Percentiles rank a stretch among this genome's conserved stretches.
Conservation (phyloP, 2,113 vertebrate species). For the Apteryx owenii region DNA sequence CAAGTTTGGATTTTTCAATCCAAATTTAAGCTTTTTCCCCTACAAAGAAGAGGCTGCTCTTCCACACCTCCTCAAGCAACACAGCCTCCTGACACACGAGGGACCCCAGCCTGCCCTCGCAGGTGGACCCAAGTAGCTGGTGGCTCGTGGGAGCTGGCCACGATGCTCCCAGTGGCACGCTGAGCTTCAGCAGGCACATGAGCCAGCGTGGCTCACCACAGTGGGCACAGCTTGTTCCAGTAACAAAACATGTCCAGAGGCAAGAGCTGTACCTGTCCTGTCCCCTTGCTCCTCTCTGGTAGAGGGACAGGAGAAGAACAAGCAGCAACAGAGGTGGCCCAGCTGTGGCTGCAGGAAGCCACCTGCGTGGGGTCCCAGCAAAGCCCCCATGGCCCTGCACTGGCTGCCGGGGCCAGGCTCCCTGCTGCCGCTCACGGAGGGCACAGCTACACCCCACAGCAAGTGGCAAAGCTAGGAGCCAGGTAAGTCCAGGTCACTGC, state of each 20-base stretch:
- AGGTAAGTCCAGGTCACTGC: neutral
- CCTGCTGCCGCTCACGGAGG: neutral
- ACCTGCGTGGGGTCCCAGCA: no score
- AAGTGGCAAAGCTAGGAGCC: neutral
- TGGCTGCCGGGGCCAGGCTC: neutral
- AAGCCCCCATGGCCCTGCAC: neutral
- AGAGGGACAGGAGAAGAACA: neutral
- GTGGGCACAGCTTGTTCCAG: neutral
- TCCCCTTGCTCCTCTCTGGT: neutral
- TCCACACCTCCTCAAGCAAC: neutral
- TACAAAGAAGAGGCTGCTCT: neutral
- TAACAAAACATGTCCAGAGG: neutral
- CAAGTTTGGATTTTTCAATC: neutral
- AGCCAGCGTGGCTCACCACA: neutral
- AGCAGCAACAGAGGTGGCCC: neutral
- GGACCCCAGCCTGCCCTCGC: accelerated
- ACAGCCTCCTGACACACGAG: neutral
- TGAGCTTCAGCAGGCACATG: accelerated
- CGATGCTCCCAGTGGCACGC: accelerated
- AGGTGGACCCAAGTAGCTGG: neutral
- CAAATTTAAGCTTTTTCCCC: neutral
- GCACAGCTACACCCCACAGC: neutral
- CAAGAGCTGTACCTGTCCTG: neutral
- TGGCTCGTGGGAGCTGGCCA: neutral
- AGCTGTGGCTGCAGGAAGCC: neutral